A percentile compares a stretch with the other conserved stretches of the same genome.
Evolutionary conservation across 2,113 vertebrate species (phyloP).

Genomic region (Sinocyclocheilus maitianheensis): DNA sequence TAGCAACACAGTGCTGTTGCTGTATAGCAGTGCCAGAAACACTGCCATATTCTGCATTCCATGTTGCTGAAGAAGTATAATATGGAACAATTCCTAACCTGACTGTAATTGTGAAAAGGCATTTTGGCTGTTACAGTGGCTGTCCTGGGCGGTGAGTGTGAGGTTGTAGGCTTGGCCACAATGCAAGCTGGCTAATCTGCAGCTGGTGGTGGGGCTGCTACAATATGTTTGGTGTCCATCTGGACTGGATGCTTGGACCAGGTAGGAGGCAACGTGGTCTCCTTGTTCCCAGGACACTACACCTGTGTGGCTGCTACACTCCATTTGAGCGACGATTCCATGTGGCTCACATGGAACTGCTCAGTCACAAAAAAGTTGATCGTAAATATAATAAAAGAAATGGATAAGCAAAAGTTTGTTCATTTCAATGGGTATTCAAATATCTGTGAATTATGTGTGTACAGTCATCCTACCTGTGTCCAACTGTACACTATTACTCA

Average conservation of each 20-base stretch:
- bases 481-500: no score
- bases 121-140: slow-evolving; percentile 65
- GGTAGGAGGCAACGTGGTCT: slow-evolving; percentile 61
- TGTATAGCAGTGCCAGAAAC: no score
- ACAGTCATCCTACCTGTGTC: no score
- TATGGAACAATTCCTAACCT: slow-evolving; percentile 27
- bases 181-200: slow-evolving; percentile 66
- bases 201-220: slow-evolving; percentile 57
- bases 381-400: no score
- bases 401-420: no score
- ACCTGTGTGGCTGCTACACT: slow-evolving; percentile 66
- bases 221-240: slow-evolving; percentile 67
- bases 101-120: slow-evolving; percentile 65
- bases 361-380: no score
- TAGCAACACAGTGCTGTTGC: no score
- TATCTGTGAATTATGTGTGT: no score
- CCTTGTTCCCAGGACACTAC: slow-evolving; percentile 71
- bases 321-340: slow-evolving; percentile 57
- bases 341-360: slow-evolving; percentile 58
- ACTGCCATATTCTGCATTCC: no score
- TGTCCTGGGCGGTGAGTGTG: slow-evolving; percentile 70
- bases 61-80: no score
- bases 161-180: slow-evolving; percentile 77
- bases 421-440: no score
- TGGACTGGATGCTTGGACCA: slow-evolving; percentile 65